Conservation (phyloP, 1,140 invertebrate species). For the Leptestheria dahalacensis region DNA sequence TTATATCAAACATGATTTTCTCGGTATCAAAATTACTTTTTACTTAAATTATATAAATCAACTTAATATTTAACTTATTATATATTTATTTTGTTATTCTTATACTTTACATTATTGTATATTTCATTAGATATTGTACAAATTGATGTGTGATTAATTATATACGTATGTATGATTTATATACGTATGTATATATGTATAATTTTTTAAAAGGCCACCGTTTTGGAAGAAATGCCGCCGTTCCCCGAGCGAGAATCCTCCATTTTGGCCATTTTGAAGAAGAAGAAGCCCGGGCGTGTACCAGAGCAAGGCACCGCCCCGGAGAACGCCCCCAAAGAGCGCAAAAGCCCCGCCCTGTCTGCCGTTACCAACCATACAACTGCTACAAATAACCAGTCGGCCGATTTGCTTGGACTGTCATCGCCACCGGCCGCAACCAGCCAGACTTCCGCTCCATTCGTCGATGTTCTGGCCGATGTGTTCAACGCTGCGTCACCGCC, state of each 20-base stretch:
- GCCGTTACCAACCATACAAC: constrained; percentile 18
- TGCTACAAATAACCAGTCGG: neutral
- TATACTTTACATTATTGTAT: too few species aligned
- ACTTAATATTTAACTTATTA: too few species aligned
- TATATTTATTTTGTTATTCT: too few species aligned
- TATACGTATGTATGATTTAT: too few species aligned
- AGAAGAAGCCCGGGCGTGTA: constrained; percentile 86
- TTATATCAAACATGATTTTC: too few species aligned
- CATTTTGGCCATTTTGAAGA: constrained; percentile 91
- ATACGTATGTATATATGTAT: too few species aligned
- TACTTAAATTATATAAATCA: constrained; percentile 1
- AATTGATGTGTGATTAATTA: too few species aligned
- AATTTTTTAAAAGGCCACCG: constrained; percentile 55
- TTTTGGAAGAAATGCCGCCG: constrained; percentile 99
- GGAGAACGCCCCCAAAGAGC: constrained; percentile 31
- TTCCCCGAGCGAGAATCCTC: constrained; percentile 98
- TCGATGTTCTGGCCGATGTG: constrained; percentile 82
- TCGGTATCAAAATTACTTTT: too few species aligned
- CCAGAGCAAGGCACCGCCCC: constrained; percentile 48
- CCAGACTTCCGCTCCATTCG: constrained; percentile 52
- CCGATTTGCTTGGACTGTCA: constrained; percentile 69
- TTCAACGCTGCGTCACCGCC: constrained; percentile 32
- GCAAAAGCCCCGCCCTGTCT: constrained; percentile 53
- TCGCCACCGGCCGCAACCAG: constrained; percentile 47
- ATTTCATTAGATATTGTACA: too few species aligned